These are phyloP conservation scores for Ligdia adustata DNA, from an alignment of 2,888 invertebrate species.

Conservation along the genomic window DNA sequence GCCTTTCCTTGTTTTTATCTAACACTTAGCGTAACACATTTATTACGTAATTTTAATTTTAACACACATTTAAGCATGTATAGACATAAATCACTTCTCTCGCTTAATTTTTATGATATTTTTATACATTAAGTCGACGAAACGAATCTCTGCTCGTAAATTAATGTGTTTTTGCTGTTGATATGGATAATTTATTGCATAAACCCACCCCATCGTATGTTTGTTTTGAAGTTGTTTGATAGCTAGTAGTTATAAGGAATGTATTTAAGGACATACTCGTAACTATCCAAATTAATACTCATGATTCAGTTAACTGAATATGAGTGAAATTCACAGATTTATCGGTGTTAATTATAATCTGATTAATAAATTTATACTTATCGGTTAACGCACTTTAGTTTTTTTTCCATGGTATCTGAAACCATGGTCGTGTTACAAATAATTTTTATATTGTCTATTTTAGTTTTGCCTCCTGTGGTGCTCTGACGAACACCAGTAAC, in stretches of 20 bases:
- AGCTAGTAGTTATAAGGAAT: conserved; percentile 32
- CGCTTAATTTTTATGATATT: conserved; percentile 11
- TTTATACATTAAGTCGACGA: conserved; percentile 19
- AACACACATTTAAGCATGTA: conserved; percentile 8
- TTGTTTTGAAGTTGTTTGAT: conserved; percentile 37
- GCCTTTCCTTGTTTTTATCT: neutral
- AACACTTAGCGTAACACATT: conserved; percentile 4
- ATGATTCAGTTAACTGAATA: conserved; percentile 11
- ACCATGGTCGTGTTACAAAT: conserved; percentile 9
- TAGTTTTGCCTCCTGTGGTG: conserved; percentile 79
- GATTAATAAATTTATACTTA: conserved; percentile 31
- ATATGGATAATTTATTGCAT: conserved; percentile 51
- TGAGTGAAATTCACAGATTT: conserved; percentile 4
- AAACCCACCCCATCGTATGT: conserved; percentile 74
- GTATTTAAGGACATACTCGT: conserved; percentile 28
- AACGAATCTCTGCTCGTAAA: conserved; percentile 71
- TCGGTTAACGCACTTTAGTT: conserved; percentile 20
- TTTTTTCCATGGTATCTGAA: conserved; percentile 24
- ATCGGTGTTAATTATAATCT: conserved; percentile 22
- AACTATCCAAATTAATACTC: conserved; percentile 7
- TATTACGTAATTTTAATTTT: neutral
- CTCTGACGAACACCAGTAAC: conserved; percentile 61
- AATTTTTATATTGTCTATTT: conserved; percentile 61
- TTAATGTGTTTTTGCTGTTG: conserved; percentile 35
- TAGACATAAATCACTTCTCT: neutral